Percentiles rank a stretch among this genome's conserved stretches.
Conservation (phyloP, 2,888 invertebrate genomes). For the Eupsilia transversa region DNA sequence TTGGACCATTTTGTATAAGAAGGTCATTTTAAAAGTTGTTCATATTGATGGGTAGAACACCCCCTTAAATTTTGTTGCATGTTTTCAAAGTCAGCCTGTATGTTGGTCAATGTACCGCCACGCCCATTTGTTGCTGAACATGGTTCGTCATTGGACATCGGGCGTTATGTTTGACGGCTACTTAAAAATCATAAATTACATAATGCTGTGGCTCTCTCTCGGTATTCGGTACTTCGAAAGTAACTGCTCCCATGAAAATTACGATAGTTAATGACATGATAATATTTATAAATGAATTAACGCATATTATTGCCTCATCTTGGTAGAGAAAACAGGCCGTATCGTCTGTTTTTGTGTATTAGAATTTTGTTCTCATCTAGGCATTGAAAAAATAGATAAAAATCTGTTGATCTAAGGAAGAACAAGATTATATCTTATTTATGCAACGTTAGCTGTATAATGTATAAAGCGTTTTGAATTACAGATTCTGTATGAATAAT, state of each 20-base stretch:
- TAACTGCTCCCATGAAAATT: neutral
- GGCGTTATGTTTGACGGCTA: neutral
- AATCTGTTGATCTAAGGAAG: conserved; percentile 12
- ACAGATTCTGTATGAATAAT: neutral
- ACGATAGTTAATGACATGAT: too few species aligned
- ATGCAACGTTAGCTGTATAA: neutral
- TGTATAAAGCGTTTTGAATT: conserved; percentile 7
- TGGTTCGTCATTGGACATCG: neutral
- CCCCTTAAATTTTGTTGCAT: too few species aligned
- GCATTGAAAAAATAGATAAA: conserved; percentile 2
- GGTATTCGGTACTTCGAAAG: neutral
- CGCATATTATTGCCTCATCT: neutral
- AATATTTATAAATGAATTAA: conserved; percentile 6
- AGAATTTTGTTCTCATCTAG: neutral
- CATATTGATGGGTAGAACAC: too few species aligned
- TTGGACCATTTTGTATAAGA: too few species aligned
- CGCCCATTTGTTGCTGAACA: neutral
- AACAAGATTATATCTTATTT: conserved; percentile 19
- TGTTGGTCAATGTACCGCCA: neutral
- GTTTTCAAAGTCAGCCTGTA: too few species aligned
- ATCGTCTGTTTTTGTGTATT: neutral
- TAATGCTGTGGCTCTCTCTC: neutral
- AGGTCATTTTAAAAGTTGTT: too few species aligned
- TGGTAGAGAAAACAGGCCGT: neutral
- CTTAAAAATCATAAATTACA: neutral